Evolutionary conservation across 2,888 invertebrate species (phyloP), one percentile per base, ranked within the genome.

Genomic region (Meta bourneti): DNA sequence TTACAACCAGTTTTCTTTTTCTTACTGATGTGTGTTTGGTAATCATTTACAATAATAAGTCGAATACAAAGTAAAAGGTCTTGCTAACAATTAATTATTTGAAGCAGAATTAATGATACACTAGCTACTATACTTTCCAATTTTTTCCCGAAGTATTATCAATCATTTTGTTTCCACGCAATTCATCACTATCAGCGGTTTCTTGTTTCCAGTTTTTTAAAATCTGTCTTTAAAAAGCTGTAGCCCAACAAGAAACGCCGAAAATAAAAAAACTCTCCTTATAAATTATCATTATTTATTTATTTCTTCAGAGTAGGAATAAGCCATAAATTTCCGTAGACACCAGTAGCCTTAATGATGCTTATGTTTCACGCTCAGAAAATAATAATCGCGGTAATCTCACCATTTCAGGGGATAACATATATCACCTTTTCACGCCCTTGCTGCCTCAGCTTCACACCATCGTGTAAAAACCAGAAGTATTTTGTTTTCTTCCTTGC

Each of bases 351-450:
- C 70, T 78, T 86, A 86, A 86, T 86, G 86, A 86, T 78, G 70
- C 84, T 34, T 69, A 61, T 84, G 84, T 78, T 78, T 86, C 77
- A 86, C 86, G 74, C 70, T 86, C 70, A 69, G 78, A 51, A 86
- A 84, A 61, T 78, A 77, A 86, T 78, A 86, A 86, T 77, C 69
- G 69, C 70, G 86, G 61, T 86, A 78, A 86, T 86, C 86, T 74
- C 48, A 84, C n/a, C 84, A 61, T 85, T 84, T 34, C 74, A 75
- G 74, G 20, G 75, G 61, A 71, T 75, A 74, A 61, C 61, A 84
- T 84, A 74, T 78, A 78, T 86, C 78, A 86, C 78, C 78, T 69
- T 70, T 49, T 77, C 78, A 72, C 84, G 51, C 72, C 82, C 48
- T 82, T 51, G 16, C 51, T 34, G 34, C 34, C 34, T 34, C 34